Evolutionary conservation across 2,888 invertebrate species (phyloP).

Genomic region (Allygus modestus): DNA sequence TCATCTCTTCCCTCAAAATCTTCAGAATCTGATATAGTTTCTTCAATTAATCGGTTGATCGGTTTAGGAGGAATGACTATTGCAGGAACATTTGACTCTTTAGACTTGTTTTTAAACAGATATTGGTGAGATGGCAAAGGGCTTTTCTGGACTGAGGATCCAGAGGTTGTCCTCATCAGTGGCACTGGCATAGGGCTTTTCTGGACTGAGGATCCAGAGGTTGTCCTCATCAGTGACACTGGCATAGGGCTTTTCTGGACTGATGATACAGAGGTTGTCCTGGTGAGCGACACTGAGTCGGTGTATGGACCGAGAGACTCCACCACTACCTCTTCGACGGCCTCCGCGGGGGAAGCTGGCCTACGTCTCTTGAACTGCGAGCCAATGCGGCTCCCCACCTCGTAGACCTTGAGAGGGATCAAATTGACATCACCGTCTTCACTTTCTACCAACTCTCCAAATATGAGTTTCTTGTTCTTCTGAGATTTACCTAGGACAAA

Average conservation of each 20-base stretch:
- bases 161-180: too few species aligned
- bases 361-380: not conserved
- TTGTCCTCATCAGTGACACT: too few species aligned
- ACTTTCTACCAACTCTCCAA: slow-evolving; percentile 2
- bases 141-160: too few species aligned
- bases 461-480: not conserved
- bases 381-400: not conserved
- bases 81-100: too few species aligned
- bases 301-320: slow-evolving; percentile 11
- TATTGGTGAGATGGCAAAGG: too few species aligned
- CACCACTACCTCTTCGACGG: not conserved
- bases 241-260: too few species aligned
- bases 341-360: not conserved
- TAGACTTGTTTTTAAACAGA: too few species aligned
- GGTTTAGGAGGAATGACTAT: not conserved
- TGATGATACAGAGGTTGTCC: too few species aligned
- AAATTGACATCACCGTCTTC: not conserved
- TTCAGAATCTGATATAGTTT: not conserved
- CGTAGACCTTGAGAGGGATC: slow-evolving; percentile 4
- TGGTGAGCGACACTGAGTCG: not conserved
- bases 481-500: not conserved
- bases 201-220: too few species aligned
- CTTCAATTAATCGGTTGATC: not conserved
- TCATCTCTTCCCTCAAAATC: not conserved
- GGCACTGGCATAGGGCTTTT: too few species aligned